Conservation (phyloP, 2,797 vertebrate species). For the Ara ararauna region DNA sequence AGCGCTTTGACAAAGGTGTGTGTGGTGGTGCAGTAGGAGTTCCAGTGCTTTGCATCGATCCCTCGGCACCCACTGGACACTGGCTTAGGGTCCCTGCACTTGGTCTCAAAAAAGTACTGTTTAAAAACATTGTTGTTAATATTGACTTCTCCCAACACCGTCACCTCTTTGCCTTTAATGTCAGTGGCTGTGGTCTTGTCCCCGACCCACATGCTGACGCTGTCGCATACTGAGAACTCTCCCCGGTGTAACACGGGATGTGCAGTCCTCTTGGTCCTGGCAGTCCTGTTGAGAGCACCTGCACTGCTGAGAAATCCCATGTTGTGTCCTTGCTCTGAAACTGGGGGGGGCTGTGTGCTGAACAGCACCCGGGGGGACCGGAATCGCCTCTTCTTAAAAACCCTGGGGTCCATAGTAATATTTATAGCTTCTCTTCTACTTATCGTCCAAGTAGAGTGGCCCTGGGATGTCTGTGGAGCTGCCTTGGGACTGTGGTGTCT, state of each 20-base stretch:
- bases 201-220: slow-evolving; percentile 93
- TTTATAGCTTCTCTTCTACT: slow-evolving; percentile 69
- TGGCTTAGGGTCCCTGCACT: slow-evolving; percentile 84
- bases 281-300: slow-evolving; percentile 76
- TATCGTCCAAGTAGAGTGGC: slow-evolving; percentile 8
- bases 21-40: slow-evolving; percentile 97
- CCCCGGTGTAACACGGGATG: slow-evolving; percentile 88
- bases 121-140: slow-evolving; percentile 94
- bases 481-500: slow-evolving; percentile 48
- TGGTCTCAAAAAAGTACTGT: slow-evolving; percentile 99
- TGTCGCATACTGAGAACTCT: slow-evolving; percentile 96
- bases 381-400: slow-evolving; percentile 88
- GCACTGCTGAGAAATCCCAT: slow-evolving; percentile 44
- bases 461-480: slow-evolving; percentile 55
- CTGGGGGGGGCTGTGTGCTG: slow-evolving; percentile 86
- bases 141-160: slow-evolving; percentile 91
- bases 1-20: slow-evolving; percentile 96
- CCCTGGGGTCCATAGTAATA: slow-evolving; percentile 86
- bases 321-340: slow-evolving; percentile 63
- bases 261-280: slow-evolving; percentile 80
- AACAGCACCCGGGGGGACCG: slow-evolving; percentile 92
- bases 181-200: slow-evolving; percentile 96
- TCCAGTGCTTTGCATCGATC: slow-evolving; percentile 95
- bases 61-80: slow-evolving; percentile 89
- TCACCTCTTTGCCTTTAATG: slow-evolving; percentile 95